phyloP scores from a whole-genome alignment of 2,888 invertebrate species.

The Villa cingulata region DNA sequence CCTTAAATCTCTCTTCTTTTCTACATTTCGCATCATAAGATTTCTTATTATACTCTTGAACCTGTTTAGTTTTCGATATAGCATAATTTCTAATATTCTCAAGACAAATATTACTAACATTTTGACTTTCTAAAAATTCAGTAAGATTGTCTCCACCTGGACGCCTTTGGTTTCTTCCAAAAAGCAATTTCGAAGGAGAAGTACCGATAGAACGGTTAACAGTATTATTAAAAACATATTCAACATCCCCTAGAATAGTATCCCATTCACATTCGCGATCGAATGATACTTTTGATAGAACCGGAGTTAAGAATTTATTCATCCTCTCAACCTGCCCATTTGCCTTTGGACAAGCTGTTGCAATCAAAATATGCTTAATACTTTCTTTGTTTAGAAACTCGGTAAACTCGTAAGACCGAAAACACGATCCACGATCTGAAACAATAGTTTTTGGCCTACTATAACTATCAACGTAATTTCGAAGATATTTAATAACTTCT shows the following conservation, averaged over 20 bases:
- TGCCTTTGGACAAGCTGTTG: constrained; percentile 1
- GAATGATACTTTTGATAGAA: constrained; percentile 1
- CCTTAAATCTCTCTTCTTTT: not conserved
- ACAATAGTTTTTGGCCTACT: constrained; percentile 1
- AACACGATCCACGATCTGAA: constrained; percentile 2
- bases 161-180: too few species aligned
- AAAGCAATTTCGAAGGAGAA: too few species aligned
- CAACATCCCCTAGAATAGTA: constrained; percentile 1
- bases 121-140: too few species aligned
- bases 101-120: too few species aligned
- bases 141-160: too few species aligned
- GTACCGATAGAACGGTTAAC: too few species aligned
- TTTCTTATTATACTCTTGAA: not conserved
- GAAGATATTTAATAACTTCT: not conserved
- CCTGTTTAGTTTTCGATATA: not conserved
- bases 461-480: not conserved
- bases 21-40: constrained; percentile 1
- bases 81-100: not conserved
- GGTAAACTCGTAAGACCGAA: constrained; percentile 1
- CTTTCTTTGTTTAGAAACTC: not conserved
- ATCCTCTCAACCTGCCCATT: constrained; percentile 4
- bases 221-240: not conserved
- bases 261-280: constrained; percentile 1
- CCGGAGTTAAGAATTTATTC: constrained; percentile 3
- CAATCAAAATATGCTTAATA: constrained; percentile 1